phyloP scores from a whole-genome alignment of 1,140 invertebrate genomes.

The Babylonia areolata region DNA sequence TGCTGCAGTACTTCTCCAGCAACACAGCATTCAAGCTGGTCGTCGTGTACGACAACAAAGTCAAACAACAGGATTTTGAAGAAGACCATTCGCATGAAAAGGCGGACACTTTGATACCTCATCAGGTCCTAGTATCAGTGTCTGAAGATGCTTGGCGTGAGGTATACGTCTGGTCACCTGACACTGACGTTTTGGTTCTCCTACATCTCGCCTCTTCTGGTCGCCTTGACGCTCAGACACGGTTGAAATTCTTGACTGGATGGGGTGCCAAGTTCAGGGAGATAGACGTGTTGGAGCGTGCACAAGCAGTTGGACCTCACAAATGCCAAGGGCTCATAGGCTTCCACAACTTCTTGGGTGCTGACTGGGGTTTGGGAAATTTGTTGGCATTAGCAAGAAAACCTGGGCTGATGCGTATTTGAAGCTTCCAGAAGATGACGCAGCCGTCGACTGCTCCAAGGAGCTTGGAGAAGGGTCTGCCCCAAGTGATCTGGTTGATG shows the following conservation, averaged over 20 bases:
- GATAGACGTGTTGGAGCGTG: neutral
- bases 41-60: neutral
- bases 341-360: neutral
- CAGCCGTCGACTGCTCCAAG: neutral
- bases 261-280: neutral
- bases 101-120: neutral
- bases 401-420: neutral
- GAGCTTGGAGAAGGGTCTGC: neutral
- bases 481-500: neutral
- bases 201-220: neutral
- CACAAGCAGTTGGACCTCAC: neutral
- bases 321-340: neutral
- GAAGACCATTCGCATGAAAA: neutral
- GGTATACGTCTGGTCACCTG: neutral
- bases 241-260: neutral
- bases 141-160: neutral
- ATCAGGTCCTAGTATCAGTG: no score
- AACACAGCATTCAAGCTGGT: neutral
- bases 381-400: neutral
- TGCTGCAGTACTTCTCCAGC: neutral
- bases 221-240: neutral
- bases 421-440: neutral
- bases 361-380: neutral
- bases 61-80: neutral
- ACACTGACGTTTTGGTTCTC: neutral